Evolutionary conservation across 2,888 invertebrate genomes (phyloP), one percentile per base, ranked within the genome.

Genomic region (Leucophenga montana): DNA sequence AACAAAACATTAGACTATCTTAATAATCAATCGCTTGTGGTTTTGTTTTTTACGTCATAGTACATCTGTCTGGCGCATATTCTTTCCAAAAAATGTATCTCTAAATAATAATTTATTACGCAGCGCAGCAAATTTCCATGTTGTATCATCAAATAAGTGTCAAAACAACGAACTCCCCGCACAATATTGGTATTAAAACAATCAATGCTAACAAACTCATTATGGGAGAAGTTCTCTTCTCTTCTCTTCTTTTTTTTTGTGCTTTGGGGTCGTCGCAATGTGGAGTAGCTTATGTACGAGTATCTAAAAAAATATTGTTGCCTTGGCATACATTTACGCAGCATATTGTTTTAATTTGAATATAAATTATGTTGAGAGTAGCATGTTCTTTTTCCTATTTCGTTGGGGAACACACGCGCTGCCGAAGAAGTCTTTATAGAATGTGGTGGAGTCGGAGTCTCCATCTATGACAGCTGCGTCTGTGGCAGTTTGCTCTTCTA

Each of bases 341-440:
- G 73, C 77, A 80, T 82, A 73, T 80, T 83, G 75, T 82, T 82
- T 79, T 81, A 85, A 85, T 85, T 84, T 83, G 81, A 83, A 83
- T 81, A 82, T 84, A 85, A 84, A 84, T 82, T 77, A 82, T 82
- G 79, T 48, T 64, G 22, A 18, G 22, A 18, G 62, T 39, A 39
- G 27, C 46, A 48, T 64, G 46, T 22, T 48, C n/a, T 46, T 20
- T 22, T 16, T 0, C 1, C 62, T 27, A 39, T 39, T 18, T 39
- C 61, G 31, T 18, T 39, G 39, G 33, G 39, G 61, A 61, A 61
- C 65, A 68, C 66, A 69, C 67, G 67, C 65, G 67, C 39, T 8
- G 39, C 39, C 1, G 39, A 39, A 39, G 39, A 39, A 39, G 39
- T 39, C 39, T 39, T 39, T 39, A 39, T 39, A n/a, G n/a, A 39